phyloP scores from a whole-genome alignment of 2,113 vertebrate species.

The Zosterops japonicus region DNA sequence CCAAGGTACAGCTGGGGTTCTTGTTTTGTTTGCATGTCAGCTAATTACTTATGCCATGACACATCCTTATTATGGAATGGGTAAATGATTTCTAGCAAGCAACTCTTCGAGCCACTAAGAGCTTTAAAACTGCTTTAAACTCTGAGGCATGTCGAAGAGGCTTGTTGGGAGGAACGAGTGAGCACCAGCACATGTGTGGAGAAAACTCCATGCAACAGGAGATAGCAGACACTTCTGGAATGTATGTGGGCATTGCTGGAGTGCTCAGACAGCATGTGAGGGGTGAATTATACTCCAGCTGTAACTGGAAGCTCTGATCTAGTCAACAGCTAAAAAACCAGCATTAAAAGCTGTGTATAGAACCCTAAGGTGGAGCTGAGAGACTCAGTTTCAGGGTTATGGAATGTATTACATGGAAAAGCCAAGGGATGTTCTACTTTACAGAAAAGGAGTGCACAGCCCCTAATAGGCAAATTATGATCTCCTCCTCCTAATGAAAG shows the following conservation, averaged over 20 bases:
- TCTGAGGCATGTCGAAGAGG: neutral
- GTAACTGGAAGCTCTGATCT: neutral
- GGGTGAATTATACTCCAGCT: neutral
- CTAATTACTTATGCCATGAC: neutral
- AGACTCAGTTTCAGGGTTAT: neutral
- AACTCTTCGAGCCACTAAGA: neutral
- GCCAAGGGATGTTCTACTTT: neutral
- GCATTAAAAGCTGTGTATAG: neutral
- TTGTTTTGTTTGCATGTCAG: neutral
- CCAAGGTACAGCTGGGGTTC: neutral
- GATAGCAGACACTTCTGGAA: neutral
- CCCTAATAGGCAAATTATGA: neutral
- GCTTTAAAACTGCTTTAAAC: neutral
- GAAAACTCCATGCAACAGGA: neutral
- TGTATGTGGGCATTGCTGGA: neutral
- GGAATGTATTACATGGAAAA: neutral
- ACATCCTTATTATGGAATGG: neutral
- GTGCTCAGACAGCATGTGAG: neutral
- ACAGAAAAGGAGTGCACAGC: neutral
- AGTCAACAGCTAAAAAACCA: neutral
- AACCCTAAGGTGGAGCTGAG: neutral
- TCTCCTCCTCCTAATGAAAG: neutral
- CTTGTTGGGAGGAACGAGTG: neutral
- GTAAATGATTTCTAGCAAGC: neutral
- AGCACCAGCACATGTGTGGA: neutral